Conservation (phyloP, 2,113 vertebrate genomes). For the Notechis scutatus region DNA sequence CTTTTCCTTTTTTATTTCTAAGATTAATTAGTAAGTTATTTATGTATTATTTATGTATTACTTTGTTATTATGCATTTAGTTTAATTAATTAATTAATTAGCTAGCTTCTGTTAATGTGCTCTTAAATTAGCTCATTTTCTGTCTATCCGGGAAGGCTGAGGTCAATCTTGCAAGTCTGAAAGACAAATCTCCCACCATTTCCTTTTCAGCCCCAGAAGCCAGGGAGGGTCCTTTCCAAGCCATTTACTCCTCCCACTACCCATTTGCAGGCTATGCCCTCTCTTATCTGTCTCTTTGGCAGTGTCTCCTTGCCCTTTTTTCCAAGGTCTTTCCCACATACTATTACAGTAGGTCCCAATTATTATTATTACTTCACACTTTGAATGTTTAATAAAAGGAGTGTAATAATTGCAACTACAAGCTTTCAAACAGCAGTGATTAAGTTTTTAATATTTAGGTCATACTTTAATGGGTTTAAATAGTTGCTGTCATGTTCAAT, state of each 20-base stretch:
- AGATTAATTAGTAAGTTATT: background rate
- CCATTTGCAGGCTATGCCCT: background rate
- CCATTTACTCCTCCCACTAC: background rate
- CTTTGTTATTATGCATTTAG: background rate
- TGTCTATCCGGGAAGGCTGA: background rate
- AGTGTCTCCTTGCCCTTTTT: background rate
- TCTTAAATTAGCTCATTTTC: background rate
- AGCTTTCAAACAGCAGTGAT: conserved; percentile 16
- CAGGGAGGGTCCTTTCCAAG: background rate
- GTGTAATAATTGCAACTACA: conserved; percentile 7
- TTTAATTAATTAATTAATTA: background rate
- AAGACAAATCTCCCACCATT: background rate
- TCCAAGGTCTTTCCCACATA: background rate
- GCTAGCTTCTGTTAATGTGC: background rate
- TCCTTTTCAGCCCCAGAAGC: background rate
- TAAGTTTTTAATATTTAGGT: conserved; percentile 43
- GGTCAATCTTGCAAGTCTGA: background rate
- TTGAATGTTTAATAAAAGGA: background rate
- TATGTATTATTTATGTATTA: background rate
- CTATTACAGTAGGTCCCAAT: background rate
- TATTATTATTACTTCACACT: conserved; percentile 15
- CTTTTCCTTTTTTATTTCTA: background rate
- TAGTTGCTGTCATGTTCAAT: conserved; percentile 37
- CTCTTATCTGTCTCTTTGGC: background rate
- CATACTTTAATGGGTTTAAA: conserved; percentile 18